A percentile compares a stretch with the other conserved stretches of the same genome.
Evolutionary conservation across 64 coral and sea anemone species (phyloP).

Genomic region (Anthopleura sola): DNA sequence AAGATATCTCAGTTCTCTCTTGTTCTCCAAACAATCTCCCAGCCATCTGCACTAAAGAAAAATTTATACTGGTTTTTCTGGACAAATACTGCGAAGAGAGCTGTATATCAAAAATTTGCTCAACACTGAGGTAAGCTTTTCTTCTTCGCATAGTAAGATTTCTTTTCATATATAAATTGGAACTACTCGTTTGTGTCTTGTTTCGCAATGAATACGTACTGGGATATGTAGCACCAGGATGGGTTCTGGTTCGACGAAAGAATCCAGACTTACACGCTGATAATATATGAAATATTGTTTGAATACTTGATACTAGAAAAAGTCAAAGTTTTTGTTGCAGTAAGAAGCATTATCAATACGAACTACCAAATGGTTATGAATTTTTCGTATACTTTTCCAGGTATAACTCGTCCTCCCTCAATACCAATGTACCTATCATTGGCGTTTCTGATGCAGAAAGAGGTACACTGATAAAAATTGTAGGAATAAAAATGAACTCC

Average conservation of each 20-base stretch:
- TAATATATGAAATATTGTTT: no score
- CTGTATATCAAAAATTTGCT: slow-evolving; percentile 37
- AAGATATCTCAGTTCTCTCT: not conserved
- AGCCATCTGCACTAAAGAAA: slow-evolving; percentile 39
- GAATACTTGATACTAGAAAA: no score
- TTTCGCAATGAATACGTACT: no score
- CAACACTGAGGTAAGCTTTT: slow-evolving; percentile 20
- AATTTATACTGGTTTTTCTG: slow-evolving; percentile 39
- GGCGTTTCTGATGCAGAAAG: slow-evolving; percentile 11
- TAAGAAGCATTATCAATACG: no score
- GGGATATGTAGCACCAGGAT: no score
- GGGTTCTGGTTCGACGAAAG: no score
- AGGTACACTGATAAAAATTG: not conserved
- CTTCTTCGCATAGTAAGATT: not conserved
- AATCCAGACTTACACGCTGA: no score
- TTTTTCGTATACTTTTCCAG: not conserved
- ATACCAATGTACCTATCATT: slow-evolving; percentile 34
- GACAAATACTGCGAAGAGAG: slow-evolving; percentile 33
- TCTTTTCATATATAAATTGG: no score
- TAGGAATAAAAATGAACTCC: not conserved
- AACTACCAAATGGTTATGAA: not conserved
- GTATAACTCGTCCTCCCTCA: slow-evolving; percentile 44
- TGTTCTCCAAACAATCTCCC: not conserved
- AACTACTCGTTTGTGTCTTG: not conserved
- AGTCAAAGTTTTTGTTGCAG: no score